A percentile compares a stretch with the other conserved stretches of the same genome.
Evolutionary conservation across 64 coral and sea anemone species (phyloP).

Genomic region (Montipora efflorescens): DNA sequence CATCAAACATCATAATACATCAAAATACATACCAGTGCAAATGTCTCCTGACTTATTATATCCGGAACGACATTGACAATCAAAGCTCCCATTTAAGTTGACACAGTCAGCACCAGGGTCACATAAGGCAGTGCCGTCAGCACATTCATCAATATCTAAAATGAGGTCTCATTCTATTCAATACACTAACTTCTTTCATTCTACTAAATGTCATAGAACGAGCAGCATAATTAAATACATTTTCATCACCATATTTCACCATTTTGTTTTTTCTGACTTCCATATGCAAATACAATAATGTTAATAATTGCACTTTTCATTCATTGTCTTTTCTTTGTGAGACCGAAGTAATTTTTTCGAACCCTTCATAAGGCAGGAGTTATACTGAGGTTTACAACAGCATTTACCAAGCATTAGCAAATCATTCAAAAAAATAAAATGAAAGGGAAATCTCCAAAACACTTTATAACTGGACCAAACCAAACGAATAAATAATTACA

Average conservation of each 20-base stretch:
- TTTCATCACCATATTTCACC: neutral
- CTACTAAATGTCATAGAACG: neutral
- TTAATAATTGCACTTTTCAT: too few species aligned
- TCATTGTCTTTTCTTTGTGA: too few species aligned
- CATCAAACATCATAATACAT: too few species aligned
- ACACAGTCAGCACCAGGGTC: neutral
- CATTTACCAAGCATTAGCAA: too few species aligned
- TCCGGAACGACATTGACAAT: neutral
- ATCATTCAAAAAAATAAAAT: too few species aligned
- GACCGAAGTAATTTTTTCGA: too few species aligned
- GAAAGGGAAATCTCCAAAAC: too few species aligned
- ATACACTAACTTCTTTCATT: neutral
- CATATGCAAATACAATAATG: too few species aligned
- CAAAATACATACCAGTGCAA: neutral
- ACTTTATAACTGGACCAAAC: too few species aligned
- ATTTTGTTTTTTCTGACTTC: neutral
- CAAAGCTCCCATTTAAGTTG: neutral
- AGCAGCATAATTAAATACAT: neutral
- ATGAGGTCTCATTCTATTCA: neutral
- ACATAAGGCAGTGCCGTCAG: neutral
- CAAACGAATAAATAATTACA: too few species aligned
- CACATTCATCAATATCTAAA: constrained; percentile 6
- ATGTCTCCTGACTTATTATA: neutral
- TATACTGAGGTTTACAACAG: too few species aligned
- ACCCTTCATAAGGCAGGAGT: too few species aligned